These are phyloP conservation scores for Chionodraco myersi DNA, from an alignment of 2,113 vertebrate species.

Conservation along the genomic window DNA sequence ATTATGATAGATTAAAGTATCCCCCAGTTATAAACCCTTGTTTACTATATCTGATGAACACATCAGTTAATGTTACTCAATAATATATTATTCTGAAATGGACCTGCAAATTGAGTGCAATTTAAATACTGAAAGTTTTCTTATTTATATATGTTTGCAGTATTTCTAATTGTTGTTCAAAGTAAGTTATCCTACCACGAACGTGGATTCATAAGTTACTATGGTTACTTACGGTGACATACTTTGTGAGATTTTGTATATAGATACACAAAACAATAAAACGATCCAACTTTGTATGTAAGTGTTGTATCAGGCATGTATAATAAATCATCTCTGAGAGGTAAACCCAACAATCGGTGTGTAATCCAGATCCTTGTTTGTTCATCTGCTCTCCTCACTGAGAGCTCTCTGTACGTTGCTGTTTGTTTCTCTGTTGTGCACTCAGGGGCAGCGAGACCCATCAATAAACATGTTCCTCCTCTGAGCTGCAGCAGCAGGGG, in stretches of 20 bases:
- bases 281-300: background rate
- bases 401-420: slow-evolving; percentile 43
- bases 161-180: too few relatives aligned
- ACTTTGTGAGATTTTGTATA: too few relatives aligned
- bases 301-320: background rate
- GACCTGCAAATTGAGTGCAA: too few relatives aligned
- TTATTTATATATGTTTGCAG: too few relatives aligned
- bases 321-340: slow-evolving; percentile 4
- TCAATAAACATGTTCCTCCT: slow-evolving; percentile 62
- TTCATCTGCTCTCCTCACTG: slow-evolving; percentile 49
- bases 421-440: slow-evolving; percentile 51
- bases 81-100: too few relatives aligned
- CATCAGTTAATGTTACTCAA: too few relatives aligned
- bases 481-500: slow-evolving; percentile 51
- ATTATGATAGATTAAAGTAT: too few relatives aligned
- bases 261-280: background rate
- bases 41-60: too few relatives aligned
- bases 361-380: slow-evolving; percentile 47
- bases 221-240: background rate
- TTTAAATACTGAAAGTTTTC: too few relatives aligned
- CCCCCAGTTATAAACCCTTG: too few relatives aligned
- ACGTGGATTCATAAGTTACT: background rate
- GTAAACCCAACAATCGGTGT: slow-evolving; percentile 11
- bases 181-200: too few relatives aligned
- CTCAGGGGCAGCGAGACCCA: slow-evolving; percentile 55